phyloP scores from a whole-genome alignment of 2,797 vertebrate species.

The Morelia viridis region DNA sequence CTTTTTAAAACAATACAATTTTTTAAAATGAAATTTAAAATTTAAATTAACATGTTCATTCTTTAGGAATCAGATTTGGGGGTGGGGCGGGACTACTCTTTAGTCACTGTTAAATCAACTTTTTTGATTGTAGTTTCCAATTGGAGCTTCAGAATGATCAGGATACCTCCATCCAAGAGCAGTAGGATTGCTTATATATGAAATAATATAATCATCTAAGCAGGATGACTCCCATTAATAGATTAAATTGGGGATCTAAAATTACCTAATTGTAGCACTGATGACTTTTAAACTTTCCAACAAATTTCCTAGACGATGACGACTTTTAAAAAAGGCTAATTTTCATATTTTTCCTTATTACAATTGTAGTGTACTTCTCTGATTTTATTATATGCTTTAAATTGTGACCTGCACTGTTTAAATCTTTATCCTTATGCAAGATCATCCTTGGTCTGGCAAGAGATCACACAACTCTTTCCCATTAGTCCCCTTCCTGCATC shows the following conservation, averaged over 20 bases:
- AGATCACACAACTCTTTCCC: too few species aligned
- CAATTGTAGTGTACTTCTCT: neutral
- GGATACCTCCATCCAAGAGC: neutral
- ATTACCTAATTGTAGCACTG: neutral
- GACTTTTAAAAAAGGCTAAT: too few species aligned
- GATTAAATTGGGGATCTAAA: neutral
- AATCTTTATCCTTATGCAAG: too few species aligned
- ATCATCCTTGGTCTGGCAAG: too few species aligned
- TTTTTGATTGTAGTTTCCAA: neutral
- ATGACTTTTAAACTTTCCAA: neutral
- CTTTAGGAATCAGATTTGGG: neutral
- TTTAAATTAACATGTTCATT: neutral
- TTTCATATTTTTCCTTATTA: neutral
- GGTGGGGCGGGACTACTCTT: too few species aligned
- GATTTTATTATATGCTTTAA: neutral
- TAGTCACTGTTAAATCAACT: neutral
- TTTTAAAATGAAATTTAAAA: neutral
- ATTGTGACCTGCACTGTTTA: too few species aligned
- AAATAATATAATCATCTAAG: neutral
- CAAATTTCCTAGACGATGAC: too few species aligned
- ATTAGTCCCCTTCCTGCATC: too few species aligned
- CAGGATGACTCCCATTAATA: neutral
- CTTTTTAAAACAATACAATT: neutral
- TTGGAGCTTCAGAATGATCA: neutral
- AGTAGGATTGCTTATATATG: neutral